These are phyloP conservation scores for Mylabris sibirica DNA, from an alignment of 2,888 invertebrate species.

Conservation along the genomic window DNA sequence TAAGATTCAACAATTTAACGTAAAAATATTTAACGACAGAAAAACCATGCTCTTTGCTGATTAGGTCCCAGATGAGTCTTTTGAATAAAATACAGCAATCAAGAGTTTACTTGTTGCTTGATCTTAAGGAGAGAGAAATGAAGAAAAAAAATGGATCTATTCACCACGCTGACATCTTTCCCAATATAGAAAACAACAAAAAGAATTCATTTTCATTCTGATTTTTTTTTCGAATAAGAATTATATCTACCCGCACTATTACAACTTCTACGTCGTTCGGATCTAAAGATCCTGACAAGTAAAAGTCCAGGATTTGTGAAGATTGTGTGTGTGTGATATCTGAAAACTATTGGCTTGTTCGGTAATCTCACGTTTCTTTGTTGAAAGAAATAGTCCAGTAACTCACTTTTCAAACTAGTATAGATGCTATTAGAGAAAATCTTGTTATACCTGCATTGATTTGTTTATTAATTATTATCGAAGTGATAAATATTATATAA, in stretches of 20 bases:
- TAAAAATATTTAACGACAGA: not conserved
- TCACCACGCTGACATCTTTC: not conserved
- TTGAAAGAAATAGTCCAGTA: constrained; percentile 47
- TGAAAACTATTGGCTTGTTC: constrained; percentile 51
- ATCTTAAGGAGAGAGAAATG: constrained; percentile 18
- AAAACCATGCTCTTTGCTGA: not conserved
- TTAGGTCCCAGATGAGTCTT: not conserved
- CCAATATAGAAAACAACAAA: not conserved
- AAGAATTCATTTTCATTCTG: not conserved
- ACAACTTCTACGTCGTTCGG: not conserved
- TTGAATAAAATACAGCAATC: constrained; percentile 10
- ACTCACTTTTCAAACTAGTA: constrained; percentile 47
- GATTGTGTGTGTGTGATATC: constrained; percentile 38
- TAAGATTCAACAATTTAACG: no score
- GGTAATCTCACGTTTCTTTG: constrained; percentile 51
- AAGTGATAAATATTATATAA: not conserved
- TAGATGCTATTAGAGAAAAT: constrained; percentile 46
- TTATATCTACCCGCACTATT: not conserved
- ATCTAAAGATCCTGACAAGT: constrained; percentile 43
- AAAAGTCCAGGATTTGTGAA: constrained; percentile 41
- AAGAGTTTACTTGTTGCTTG: constrained; percentile 25
- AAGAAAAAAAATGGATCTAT: not conserved
- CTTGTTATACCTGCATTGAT: constrained; percentile 45
- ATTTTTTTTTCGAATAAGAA: not conserved
- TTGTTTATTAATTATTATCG: not conserved